phyloP scores from a whole-genome alignment of 2,888 invertebrate genomes.

The Orthosia cruda region DNA sequence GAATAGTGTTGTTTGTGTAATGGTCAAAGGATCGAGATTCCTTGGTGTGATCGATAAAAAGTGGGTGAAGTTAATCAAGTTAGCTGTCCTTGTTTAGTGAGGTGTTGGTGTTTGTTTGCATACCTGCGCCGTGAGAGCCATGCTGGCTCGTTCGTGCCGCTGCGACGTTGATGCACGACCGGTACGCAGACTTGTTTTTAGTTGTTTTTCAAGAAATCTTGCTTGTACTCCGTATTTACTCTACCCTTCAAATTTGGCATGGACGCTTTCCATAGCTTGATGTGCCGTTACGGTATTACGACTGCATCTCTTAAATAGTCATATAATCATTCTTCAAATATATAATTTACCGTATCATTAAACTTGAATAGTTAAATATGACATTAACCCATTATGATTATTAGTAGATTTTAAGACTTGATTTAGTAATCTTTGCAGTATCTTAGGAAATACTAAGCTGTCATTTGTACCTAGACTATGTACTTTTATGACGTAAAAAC shows the following conservation, averaged over 20 bases:
- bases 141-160: conserved; percentile 76
- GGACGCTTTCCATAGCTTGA: conserved; percentile 3
- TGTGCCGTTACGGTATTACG: background rate
- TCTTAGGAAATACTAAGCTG: background rate
- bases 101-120: conserved; percentile 75
- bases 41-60: conserved; percentile 70
- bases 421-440: conserved; percentile 1
- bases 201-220: conserved; percentile 17
- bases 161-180: conserved; percentile 69
- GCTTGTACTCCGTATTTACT: conserved; percentile 7
- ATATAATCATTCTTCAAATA: conserved; percentile 15
- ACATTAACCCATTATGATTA: background rate
- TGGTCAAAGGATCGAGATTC: conserved; percentile 45
- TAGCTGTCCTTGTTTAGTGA: conserved; percentile 70
- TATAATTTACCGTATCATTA: background rate
- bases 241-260: background rate
- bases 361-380: conserved; percentile 16
- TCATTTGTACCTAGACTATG: background rate
- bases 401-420: background rate
- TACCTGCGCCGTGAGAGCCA: conserved; percentile 76
- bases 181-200: conserved; percentile 69
- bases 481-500: background rate
- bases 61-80: conserved; percentile 70
- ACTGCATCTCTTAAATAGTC: background rate
- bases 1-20: conserved; percentile 65